Evolutionary conservation across 2,113 vertebrate genomes (phyloP).

Genomic region (Ctenodactylus gundi): DNA sequence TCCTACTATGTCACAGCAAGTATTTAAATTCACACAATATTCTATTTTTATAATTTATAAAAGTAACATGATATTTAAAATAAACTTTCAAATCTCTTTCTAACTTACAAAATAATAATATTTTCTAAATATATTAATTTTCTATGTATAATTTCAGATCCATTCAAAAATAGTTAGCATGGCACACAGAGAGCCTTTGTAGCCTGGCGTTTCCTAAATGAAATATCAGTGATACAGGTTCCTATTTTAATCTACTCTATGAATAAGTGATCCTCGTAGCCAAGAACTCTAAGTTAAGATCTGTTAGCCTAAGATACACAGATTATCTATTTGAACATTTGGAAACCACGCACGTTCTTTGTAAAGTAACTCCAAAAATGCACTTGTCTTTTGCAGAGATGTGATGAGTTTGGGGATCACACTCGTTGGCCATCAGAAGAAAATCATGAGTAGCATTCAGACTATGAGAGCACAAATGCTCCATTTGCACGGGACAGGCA

Average conservation of each 20-base stretch:
- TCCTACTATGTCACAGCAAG: not conserved
- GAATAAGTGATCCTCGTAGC: not conserved
- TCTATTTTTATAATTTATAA: not conserved
- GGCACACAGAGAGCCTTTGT: not conserved
- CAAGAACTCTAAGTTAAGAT: not conserved
- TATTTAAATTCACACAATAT: not conserved
- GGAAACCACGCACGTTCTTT: constrained; percentile 48
- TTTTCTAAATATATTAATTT: not conserved
- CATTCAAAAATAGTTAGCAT: not conserved
- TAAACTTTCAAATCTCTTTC: too few species aligned
- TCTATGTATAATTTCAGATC: not conserved
- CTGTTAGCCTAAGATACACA: not conserved
- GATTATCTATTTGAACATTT: not conserved
- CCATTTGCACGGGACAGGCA: constrained; percentile 96
- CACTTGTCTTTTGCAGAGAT: constrained; percentile 90
- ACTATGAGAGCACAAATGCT: constrained; percentile 99
- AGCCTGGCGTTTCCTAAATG: not conserved
- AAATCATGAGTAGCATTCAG: constrained; percentile 99
- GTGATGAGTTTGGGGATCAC: constrained; percentile 99
- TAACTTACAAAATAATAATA: too few species aligned
- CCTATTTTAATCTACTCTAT: not conserved
- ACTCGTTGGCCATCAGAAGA: constrained; percentile 99
- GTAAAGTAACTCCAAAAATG: constrained; percentile 43
- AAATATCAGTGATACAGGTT: not conserved
- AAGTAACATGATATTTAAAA: too few species aligned